Evolutionary conservation across 2,797 vertebrate species (phyloP).

Genomic region (Diplodus sargus): DNA sequence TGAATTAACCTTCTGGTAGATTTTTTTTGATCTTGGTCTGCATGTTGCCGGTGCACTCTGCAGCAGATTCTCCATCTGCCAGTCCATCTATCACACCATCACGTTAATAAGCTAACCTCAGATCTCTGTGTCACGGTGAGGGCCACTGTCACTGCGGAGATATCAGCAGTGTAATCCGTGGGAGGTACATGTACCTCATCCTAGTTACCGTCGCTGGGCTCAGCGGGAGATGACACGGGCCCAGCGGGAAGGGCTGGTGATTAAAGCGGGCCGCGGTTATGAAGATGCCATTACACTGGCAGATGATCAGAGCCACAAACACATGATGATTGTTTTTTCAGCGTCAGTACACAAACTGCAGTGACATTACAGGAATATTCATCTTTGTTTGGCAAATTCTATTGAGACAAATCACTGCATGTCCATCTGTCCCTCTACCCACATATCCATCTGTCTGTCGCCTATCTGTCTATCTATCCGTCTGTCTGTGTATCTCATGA

Average conservation of each 20-base stretch:
- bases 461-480: constrained; percentile 18
- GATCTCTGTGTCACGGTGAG: constrained; percentile 68
- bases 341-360: constrained; percentile 16
- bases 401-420: neutral
- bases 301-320: constrained; percentile 58
- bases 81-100: constrained; percentile 44
- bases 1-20: constrained; percentile 7
- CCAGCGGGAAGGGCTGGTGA: constrained; percentile 77
- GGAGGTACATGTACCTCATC: constrained; percentile 75
- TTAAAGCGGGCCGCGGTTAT: constrained; percentile 67
- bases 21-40: constrained; percentile 11
- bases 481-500: constrained; percentile 32
- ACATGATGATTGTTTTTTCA: constrained; percentile 30
- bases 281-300: constrained; percentile 66
- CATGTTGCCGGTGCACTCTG: neutral
- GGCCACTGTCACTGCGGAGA: constrained; percentile 74
- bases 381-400: neutral
- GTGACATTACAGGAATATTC: neutral
- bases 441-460: constrained; percentile 31
- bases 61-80: constrained; percentile 56
- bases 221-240: constrained; percentile 75
- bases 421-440: constrained; percentile 27
- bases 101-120: constrained; percentile 60
- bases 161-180: constrained; percentile 67
- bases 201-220: constrained; percentile 71